phyloP scores from a whole-genome alignment of 1,140 invertebrate genomes.

The Drosophila takahashii region DNA sequence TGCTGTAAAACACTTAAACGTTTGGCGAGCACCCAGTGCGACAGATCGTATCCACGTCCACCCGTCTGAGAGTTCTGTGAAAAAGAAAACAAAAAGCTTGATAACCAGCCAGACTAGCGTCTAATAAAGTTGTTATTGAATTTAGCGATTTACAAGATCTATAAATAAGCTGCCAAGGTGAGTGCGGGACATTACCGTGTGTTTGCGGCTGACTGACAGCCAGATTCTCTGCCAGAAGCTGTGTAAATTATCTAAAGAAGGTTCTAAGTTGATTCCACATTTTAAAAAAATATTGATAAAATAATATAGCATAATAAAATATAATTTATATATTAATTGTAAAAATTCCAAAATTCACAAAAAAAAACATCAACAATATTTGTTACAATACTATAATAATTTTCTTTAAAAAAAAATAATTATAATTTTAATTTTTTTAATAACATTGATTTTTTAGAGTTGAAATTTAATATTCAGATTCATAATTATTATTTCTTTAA shows the following conservation, averaged over 20 bases:
- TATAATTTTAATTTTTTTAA: too few species aligned
- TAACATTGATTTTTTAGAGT: too few species aligned
- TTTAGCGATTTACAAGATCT: slow-evolving; percentile 56
- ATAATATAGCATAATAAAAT: not conserved
- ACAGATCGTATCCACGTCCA: slow-evolving; percentile 44
- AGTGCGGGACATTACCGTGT: slow-evolving; percentile 32
- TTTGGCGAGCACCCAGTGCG: slow-evolving; percentile 21
- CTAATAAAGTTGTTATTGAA: slow-evolving; percentile 50
- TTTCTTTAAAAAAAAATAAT: too few species aligned
- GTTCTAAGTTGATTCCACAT: not conserved
- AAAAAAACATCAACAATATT: too few species aligned
- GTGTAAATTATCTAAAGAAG: not conserved
- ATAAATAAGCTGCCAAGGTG: slow-evolving; percentile 64
- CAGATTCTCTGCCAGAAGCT: not conserved
- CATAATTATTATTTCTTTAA: too few species aligned
- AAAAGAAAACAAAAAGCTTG: slow-evolving; percentile 23
- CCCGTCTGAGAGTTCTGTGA: slow-evolving; percentile 15
- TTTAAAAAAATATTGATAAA: not conserved
- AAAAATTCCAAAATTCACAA: too few species aligned
- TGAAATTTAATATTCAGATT: too few species aligned
- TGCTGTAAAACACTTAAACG: slow-evolving; percentile 67
- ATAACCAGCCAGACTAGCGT: slow-evolving; percentile 16
- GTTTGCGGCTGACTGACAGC: not conserved
- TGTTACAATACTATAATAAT: too few species aligned
- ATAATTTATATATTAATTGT: not conserved